These are phyloP conservation scores for Papilio polyxenes DNA, from an alignment of 1,140 invertebrate genomes.

Conservation along the genomic window DNA sequence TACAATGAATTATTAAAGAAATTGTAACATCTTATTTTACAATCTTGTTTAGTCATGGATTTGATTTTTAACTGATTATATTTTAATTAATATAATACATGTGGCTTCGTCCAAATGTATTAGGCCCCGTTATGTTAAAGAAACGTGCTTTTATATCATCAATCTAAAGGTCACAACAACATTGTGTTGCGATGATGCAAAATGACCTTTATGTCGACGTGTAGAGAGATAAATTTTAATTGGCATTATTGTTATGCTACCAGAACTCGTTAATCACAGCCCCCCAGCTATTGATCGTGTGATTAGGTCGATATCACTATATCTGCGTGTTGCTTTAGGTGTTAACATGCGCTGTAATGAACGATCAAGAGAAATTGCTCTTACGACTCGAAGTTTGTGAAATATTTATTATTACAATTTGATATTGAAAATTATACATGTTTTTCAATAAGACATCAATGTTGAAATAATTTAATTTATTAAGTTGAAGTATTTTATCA, in stretches of 20 bases:
- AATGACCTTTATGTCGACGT: conserved; percentile 37
- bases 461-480: neutral
- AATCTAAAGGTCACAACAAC: conserved; percentile 42
- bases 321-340: conserved; percentile 28
- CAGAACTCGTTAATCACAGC: conserved; percentile 39
- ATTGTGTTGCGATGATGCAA: conserved; percentile 36
- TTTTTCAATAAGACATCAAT: neutral
- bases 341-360: conserved; percentile 20
- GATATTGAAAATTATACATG: neutral
- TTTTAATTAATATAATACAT: neutral
- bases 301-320: conserved; percentile 38
- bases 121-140: conserved; percentile 37
- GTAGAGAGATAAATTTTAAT: conserved; percentile 17
- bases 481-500: no score
- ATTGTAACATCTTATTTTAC: no score
- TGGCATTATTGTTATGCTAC: conserved; percentile 18
- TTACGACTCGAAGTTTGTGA: conserved; percentile 13
- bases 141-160: conserved; percentile 39
- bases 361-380: conserved; percentile 28
- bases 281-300: conserved; percentile 39
- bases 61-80: neutral
- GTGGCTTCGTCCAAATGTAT: neutral
- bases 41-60: no score
- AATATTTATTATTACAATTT: conserved; percentile 7
- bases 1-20: no score